A percentile compares a stretch with the other conserved stretches of the same genome.
Evolutionary conservation across 2,888 invertebrate species (phyloP).

Genomic region (Ceriagrion tenellum): DNA sequence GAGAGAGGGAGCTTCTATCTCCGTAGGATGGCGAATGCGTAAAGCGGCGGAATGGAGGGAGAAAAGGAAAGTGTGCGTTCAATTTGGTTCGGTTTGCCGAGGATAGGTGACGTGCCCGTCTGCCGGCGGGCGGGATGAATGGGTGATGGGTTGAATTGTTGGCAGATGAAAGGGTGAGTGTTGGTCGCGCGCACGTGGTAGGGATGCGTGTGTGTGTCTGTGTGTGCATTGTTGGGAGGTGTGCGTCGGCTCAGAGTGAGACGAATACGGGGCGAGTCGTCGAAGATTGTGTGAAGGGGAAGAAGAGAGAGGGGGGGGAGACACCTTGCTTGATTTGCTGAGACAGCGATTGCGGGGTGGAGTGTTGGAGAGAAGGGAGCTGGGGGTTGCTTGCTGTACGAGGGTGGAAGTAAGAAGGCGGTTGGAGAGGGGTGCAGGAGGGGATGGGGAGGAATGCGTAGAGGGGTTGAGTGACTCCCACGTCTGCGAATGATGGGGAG

Average conservation of each 20-base stretch:
- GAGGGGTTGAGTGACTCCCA: not conserved
- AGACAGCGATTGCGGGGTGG: conserved; percentile 38
- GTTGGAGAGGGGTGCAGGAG: not conserved
- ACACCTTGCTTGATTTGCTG: conserved; percentile 41
- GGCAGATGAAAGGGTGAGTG: too few relatives aligned
- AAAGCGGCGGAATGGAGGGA: not conserved
- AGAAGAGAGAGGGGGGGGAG: not conserved
- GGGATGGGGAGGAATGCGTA: not conserved
- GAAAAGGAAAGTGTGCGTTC: not conserved
- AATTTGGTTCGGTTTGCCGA: conserved; percentile 49
- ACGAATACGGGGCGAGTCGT: too few relatives aligned
- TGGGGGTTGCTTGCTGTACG: too few relatives aligned
- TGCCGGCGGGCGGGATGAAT: not conserved
- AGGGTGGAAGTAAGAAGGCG: too few relatives aligned
- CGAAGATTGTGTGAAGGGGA: not conserved
- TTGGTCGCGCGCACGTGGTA: too few relatives aligned
- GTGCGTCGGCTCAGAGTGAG: too few relatives aligned
- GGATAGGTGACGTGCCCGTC: conserved; percentile 12
- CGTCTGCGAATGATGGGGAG: not conserved
- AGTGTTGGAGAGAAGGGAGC: not conserved
- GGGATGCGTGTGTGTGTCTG: not conserved
- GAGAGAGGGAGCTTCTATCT: not conserved
- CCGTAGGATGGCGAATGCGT: not conserved
- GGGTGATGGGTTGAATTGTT: not conserved
- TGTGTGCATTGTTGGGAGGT: too few relatives aligned